These are phyloP conservation scores for Drosophila nr. medialis DNA, from an alignment of 2,888 invertebrate species.

Conservation along the genomic window DNA sequence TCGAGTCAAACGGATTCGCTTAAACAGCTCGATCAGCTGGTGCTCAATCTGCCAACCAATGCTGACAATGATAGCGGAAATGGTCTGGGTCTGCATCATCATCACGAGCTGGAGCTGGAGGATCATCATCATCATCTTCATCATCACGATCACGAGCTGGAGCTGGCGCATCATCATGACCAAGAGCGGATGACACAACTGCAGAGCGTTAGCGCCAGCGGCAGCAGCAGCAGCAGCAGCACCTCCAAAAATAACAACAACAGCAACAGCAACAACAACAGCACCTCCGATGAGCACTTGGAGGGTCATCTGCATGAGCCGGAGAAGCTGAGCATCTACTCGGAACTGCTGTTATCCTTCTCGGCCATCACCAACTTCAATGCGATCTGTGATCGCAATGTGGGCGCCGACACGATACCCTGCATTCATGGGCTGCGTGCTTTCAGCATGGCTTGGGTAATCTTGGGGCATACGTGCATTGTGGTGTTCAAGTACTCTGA, in stretches of 20 bases:
- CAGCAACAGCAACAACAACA: constrained; percentile 63
- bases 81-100: constrained; percentile 62
- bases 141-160: constrained; percentile 44
- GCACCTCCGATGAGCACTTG: constrained; percentile 87
- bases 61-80: constrained; percentile 84
- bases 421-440: constrained; percentile 90
- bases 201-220: constrained; percentile 19
- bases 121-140: constrained; percentile 28
- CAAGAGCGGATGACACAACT: constrained; percentile 44
- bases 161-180: constrained; percentile 39
- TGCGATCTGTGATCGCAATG: constrained; percentile 91
- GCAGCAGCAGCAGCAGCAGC: constrained; percentile 14
- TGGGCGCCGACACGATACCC: constrained; percentile 92
- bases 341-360: constrained; percentile 90
- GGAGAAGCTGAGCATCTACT: constrained; percentile 83
- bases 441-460: constrained; percentile 90
- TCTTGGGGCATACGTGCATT: constrained; percentile 91
- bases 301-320: constrained; percentile 86
- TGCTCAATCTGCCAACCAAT: constrained; percentile 84
- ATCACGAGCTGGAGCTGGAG: constrained; percentile 44
- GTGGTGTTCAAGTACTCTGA: constrained; percentile 93
- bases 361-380: constrained; percentile 91
- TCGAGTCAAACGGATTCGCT: constrained; percentile 66
- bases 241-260: constrained; percentile 61
- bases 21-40: constrained; percentile 82